phyloP scores from a whole-genome alignment of 2,113 vertebrate species.

The Nothocercus julius region DNA sequence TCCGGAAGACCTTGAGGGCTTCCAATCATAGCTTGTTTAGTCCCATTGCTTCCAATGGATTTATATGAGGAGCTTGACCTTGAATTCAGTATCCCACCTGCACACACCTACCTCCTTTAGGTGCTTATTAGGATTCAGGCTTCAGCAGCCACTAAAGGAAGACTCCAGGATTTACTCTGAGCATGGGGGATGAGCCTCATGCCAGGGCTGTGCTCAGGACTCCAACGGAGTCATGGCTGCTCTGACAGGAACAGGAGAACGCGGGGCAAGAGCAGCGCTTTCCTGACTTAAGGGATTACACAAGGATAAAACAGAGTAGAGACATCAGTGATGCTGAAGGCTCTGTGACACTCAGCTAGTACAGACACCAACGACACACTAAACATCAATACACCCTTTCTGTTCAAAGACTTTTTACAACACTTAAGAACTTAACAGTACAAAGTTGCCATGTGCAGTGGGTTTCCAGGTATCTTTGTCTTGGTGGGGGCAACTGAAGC shows the following conservation, averaged over 20 bases:
- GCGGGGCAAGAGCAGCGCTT: neutral
- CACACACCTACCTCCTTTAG: neutral
- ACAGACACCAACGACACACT: neutral
- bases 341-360: neutral
- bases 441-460: neutral
- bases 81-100: neutral
- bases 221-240: fast-evolving
- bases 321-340: neutral
- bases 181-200: neutral
- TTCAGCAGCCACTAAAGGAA: neutral
- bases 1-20: neutral
- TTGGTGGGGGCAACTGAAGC: neutral
- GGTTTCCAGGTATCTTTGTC: neutral
- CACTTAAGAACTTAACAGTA: neutral
- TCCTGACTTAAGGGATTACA: neutral
- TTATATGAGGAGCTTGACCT: neutral
- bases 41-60: neutral
- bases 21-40: neutral
- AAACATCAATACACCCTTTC: neutral
- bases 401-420: neutral
- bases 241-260: neutral
- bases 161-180: neutral
- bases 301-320: neutral
- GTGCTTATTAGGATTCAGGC: neutral
- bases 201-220: neutral